These are phyloP conservation scores for Leucoraja ocellata DNA, from an alignment of 2,797 vertebrate genomes.

Conservation along the genomic window DNA sequence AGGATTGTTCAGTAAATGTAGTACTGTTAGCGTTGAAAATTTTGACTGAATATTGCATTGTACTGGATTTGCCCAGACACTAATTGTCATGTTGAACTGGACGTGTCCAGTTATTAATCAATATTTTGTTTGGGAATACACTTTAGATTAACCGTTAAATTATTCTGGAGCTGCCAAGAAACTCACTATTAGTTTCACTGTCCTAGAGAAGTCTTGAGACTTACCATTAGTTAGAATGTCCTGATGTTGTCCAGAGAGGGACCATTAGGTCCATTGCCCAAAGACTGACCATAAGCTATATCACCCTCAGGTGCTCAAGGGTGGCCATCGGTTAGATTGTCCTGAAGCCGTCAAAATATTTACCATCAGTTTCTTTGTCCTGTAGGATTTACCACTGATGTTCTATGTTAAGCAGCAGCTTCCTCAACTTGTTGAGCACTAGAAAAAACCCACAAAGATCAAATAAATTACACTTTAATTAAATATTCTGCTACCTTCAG, in stretches of 20 bases:
- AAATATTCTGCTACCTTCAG: neutral
- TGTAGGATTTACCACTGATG: neutral
- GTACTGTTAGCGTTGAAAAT: too few relatives aligned
- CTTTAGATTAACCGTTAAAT: too few relatives aligned
- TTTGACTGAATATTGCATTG: too few relatives aligned
- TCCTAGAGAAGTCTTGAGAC: neutral
- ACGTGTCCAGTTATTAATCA: too few relatives aligned
- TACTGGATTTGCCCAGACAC: too few relatives aligned
- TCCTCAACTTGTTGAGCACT: neutral
- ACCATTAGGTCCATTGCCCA: too few relatives aligned
- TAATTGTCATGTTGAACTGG: too few relatives aligned
- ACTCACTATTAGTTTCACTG: neutral
- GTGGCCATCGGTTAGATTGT: neutral
- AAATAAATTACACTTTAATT: neutral
- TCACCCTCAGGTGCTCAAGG: neutral
- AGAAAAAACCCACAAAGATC: neutral
- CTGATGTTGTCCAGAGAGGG: neutral
- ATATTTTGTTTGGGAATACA: too few relatives aligned
- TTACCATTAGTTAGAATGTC: neutral
- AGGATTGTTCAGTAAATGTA: too few relatives aligned
- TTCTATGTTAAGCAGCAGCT: neutral
- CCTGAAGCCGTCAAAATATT: neutral
- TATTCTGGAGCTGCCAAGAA: neutral
- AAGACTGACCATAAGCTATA: neutral
- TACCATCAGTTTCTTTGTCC: neutral